A percentile compares a stretch with the other conserved stretches of the same genome.
Conservation (phyloP, 2,888 invertebrate species). For the Temnothorax ravouxi region DNA sequence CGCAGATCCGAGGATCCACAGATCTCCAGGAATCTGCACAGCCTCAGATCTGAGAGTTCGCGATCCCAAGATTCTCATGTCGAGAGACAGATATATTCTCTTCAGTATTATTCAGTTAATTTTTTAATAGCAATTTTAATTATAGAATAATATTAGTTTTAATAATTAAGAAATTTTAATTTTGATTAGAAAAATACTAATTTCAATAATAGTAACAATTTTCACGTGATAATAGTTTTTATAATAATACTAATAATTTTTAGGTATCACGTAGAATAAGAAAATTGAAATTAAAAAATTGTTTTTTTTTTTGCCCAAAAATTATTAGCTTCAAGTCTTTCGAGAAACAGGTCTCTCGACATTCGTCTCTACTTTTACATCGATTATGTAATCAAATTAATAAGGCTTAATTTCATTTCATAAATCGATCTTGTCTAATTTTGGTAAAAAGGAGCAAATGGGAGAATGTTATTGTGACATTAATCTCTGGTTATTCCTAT, state of each 20-base stretch:
- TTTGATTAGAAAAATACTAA: neutral
- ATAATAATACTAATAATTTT: constrained; percentile 13
- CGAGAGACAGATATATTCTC: constrained; percentile 3
- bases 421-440: neutral
- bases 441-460: neutral
- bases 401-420: constrained; percentile 1
- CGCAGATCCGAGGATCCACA: neutral
- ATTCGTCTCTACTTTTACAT: neutral
- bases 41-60: neutral
- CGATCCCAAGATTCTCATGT: neutral
- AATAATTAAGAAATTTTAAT: neutral
- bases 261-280: neutral
- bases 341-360: neutral
- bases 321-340: neutral
- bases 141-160: neutral
- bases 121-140: neutral
- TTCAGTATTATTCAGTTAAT: neutral
- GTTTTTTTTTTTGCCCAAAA: neutral
- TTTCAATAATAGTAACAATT: neutral
- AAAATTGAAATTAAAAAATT: neutral
- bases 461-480: constrained; percentile 50
- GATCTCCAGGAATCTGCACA: neutral
- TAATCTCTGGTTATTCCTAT: constrained; percentile 56
- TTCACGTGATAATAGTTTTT: neutral
- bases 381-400: constrained; percentile 33